Evolutionary conservation across 2,888 invertebrate species (phyloP), one percentile per base, ranked within the genome.

Genomic region (Calameuta idolon): DNA sequence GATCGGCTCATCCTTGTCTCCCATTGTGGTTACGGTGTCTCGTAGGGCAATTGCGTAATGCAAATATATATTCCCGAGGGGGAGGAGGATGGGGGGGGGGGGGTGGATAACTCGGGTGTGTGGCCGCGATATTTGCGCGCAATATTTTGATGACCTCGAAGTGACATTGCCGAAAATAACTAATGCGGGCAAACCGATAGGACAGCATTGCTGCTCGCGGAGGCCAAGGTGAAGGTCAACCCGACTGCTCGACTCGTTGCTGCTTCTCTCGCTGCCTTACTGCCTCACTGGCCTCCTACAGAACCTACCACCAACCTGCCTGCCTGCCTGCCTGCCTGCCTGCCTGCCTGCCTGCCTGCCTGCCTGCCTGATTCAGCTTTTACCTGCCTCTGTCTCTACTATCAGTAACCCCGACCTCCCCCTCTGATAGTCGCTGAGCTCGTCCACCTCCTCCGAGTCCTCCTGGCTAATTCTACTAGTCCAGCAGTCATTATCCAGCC

Each of bases 151-250:
- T 85, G 88, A 89, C 88, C 88, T 84, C 82, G 82, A 81, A 74
- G 78, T 86, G 87, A 89, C 89, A 88, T 89, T 88, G 88, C 87
- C 88, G 81, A 89, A 91, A 89, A 86, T 87, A 86, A 87, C 84
- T 84, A 81, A 86, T 86, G 82, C 86, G 85, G 83, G 86, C 85
- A 76, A 75, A 12, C 35, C 80, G 85, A 85, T 85, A 83, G 85
- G 82, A 83, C 82, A 81, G 82, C 83, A 80, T 83, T 82, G 82
- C 79, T 81, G 71, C 79, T 81, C 84, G 83, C 84, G 79, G 84
- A 87, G 86, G 86, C 86, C 91, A 91, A 91, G 91, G 91, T 88
- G 86, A 89, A 89, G 89, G 89, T 86, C 88, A 74, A 85, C 75
- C 75, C 81, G 80, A 82, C 82, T 77, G 34, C 68, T 71, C 15